Percentiles rank a stretch among this genome's conserved stretches.
Conservation (phyloP, 2,888 invertebrate genomes). For the Sthenelais limicola region DNA sequence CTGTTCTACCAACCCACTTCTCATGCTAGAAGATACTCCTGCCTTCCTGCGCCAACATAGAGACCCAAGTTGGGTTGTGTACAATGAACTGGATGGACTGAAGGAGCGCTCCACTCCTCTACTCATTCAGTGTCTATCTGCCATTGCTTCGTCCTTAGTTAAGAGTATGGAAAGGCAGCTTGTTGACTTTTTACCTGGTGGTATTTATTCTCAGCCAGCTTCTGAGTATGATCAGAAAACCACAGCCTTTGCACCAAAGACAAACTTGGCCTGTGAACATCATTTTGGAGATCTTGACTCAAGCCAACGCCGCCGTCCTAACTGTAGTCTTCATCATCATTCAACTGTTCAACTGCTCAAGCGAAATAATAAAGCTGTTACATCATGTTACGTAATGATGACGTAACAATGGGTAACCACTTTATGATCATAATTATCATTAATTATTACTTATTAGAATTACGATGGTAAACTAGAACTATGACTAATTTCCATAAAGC, state of each 20-base stretch:
- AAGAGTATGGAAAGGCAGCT: conserved; percentile 48
- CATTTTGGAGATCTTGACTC: conserved; percentile 53
- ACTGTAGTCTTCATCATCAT: conserved; percentile 51
- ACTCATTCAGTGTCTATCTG: background rate
- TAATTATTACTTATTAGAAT: too few species aligned
- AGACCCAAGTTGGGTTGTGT: background rate
- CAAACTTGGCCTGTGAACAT: conserved; percentile 53
- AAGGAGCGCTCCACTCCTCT: background rate
- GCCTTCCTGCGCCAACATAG: background rate
- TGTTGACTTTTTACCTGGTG: conserved; percentile 48
- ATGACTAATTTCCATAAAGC: too few species aligned
- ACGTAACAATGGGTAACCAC: too few species aligned
- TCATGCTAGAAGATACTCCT: background rate
- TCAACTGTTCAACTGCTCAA: conserved; percentile 51
- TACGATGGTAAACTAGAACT: too few species aligned
- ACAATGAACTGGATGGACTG: background rate
- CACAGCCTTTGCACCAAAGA: conserved; percentile 47
- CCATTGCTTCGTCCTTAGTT: conserved; percentile 23
- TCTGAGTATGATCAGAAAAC: conserved; percentile 24
- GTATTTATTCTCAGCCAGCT: conserved; percentile 28
- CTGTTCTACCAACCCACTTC: background rate
- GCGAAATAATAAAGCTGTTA: conserved; percentile 45
- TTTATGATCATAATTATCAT: too few species aligned
- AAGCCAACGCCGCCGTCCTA: conserved; percentile 48
- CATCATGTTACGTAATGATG: conserved; percentile 48